Evolutionary conservation across 2,113 vertebrate species (phyloP), one percentile per base, ranked within the genome.

Genomic region (Geococcyx californianus): DNA sequence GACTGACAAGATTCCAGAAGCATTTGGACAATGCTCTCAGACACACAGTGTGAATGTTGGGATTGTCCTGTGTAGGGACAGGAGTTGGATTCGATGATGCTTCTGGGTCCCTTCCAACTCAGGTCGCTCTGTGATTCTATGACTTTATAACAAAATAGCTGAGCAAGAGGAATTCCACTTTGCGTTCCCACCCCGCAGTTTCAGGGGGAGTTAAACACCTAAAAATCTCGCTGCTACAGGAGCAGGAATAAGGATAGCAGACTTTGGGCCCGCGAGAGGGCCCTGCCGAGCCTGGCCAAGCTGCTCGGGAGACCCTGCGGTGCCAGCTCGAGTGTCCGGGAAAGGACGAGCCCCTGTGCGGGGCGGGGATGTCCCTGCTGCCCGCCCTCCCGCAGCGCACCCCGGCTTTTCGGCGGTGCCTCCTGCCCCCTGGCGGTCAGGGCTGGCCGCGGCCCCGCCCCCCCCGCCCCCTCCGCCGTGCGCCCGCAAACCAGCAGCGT

Each of bases 281-380:
- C 17, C 23, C 16, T 0, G 1, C 40, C 24, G 56, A 19, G 6
- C 11, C 0, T 11, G n/a, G 16, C 36, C 23, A 15, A 9, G 14
- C 59, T 8, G 6, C 42, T 34, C 5, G 6, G 15, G 40, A 54
- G 23, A 12, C 16, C 36, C 26, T 2, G 0, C 2, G 3, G 17
- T 8, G 6, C 12, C 33, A 6, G 24, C 7, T 1, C 0, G 59
- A n/a, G 45, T 4, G 19, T 12, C 31, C 2, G 5, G 36, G 7
- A 11, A 16, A 28, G 0, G 1, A 1, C 0, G n/a, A 25, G 1
- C 10, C 20, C 18, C 36, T 58, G 1, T 5, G 9, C 0, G 0
- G 13, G 42, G 9, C 9, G 16, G 7, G 18, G 6, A 3, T 26
- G 56, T 2, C 0, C 1, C 8, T 2, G 42, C 36, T 16, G 7